Evolutionary conservation across 2,888 invertebrate genomes (phyloP).

Genomic region (Herminia tarsipennalis): DNA sequence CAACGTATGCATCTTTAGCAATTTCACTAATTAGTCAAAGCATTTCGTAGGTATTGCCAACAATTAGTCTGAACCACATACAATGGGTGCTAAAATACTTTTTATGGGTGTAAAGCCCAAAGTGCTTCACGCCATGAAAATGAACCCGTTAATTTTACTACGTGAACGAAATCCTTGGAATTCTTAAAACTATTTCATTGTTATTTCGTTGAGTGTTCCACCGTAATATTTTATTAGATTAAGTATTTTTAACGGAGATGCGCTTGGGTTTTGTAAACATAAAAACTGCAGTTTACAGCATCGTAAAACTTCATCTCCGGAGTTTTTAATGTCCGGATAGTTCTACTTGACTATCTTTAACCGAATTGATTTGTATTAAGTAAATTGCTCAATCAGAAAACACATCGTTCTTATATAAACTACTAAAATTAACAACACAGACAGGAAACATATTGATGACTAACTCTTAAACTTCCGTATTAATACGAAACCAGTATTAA

Average conservation of each 20-base stretch:
- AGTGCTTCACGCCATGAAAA: slow-evolving; percentile 29
- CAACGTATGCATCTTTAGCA: slow-evolving; percentile 22
- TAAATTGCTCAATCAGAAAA: too few relatives aligned
- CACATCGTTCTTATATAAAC: too few relatives aligned
- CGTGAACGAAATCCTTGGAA: slow-evolving; percentile 23
- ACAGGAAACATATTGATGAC: too few relatives aligned
- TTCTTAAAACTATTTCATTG: slow-evolving; percentile 19
- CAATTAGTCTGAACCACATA: slow-evolving; percentile 26
- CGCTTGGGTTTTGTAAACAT: slow-evolving; percentile 1
- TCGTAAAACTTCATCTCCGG: not conserved
- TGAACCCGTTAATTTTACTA: slow-evolving; percentile 25
- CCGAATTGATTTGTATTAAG: too few relatives aligned
- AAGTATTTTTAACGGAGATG: not conserved
- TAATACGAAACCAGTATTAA: too few relatives aligned
- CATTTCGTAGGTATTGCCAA: slow-evolving; percentile 18
- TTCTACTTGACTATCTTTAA: not conserved
- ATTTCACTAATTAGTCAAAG: slow-evolving; percentile 36
- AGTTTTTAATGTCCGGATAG: not conserved
- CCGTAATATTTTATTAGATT: not conserved
- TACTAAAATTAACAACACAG: too few relatives aligned
- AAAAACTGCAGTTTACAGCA: not conserved
- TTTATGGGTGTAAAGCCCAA: slow-evolving; percentile 22
- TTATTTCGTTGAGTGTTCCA: slow-evolving; percentile 17
- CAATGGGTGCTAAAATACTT: slow-evolving; percentile 25
- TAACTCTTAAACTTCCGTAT: too few relatives aligned